These are phyloP conservation scores for Ricordea florida DNA, from an alignment of 92 coral and sea anemone species.

Conservation along the genomic window DNA sequence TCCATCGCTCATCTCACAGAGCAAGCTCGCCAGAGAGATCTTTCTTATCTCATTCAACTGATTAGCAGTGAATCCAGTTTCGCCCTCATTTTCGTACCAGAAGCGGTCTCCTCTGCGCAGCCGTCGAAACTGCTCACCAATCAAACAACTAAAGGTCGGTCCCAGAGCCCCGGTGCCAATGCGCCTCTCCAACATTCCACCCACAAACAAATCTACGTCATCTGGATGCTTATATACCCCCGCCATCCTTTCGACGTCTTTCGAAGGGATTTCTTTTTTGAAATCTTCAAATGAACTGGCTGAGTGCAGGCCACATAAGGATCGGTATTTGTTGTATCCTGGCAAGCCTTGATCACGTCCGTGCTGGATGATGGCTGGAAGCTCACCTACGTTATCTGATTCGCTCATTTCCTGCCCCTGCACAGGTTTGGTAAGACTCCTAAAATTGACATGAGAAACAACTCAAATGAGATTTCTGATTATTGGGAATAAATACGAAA, in stretches of 20 bases:
- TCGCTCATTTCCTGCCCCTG: conserved; percentile 22
- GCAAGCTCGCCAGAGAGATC: not conserved
- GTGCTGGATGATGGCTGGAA: conserved; percentile 86
- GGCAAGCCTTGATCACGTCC: conserved; percentile 94
- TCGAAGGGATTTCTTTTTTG: not conserved
- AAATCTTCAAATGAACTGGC: not conserved
- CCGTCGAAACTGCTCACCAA: not conserved
- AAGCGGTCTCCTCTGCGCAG: conserved; percentile 29
- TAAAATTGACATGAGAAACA: not conserved
- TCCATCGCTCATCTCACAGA: too few species aligned
- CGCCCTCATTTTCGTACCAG: conserved; percentile 22
- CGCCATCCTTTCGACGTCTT: not conserved
- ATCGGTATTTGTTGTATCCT: conserved; percentile 36
- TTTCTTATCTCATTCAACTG: not conserved
- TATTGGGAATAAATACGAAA: too few species aligned
- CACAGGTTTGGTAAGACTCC: conserved; percentile 7
- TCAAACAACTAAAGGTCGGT: not conserved
- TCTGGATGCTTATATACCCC: not conserved
- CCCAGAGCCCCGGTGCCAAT: not conserved
- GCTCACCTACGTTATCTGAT: conserved; percentile 47
- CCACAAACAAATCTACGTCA: conserved; percentile 17
- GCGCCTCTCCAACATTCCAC: not conserved
- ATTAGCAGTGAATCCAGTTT: not conserved
- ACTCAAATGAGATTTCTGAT: too few species aligned
- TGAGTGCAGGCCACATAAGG: not conserved